Conservation (phyloP, 2,113 vertebrate genomes). For the Serranochromis macrocephalus region DNA sequence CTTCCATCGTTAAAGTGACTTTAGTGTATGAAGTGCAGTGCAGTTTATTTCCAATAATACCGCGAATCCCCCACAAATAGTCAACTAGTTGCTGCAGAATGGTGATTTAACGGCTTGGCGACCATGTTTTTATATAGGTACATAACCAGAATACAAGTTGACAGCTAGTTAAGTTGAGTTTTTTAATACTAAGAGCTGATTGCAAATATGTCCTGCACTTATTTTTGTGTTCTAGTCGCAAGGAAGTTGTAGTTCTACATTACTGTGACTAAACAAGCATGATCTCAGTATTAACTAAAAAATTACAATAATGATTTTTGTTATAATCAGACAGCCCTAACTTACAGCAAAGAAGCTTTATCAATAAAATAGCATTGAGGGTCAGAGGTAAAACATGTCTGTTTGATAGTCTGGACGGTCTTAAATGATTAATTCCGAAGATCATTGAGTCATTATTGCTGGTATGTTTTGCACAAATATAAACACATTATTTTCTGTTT, state of each 20-base stretch:
- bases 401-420: neutral
- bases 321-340: neutral
- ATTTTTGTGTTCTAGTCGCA: neutral
- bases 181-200: neutral
- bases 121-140: neutral
- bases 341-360: neutral
- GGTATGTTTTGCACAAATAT: neutral
- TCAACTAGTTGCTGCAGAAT: neutral
- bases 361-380: neutral
- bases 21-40: neutral
- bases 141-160: neutral
- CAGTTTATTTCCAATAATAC: neutral
- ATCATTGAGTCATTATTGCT: neutral
- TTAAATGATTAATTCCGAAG: neutral
- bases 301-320: neutral
- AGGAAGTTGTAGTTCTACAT: neutral
- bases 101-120: neutral
- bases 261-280: neutral
- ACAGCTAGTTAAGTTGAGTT: neutral
- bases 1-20: neutral
- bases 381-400: neutral
- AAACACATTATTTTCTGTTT: neutral
- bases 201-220: neutral
- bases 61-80: neutral
- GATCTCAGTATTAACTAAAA: neutral